Conservation (phyloP, 53 echinoderm and acorn worm species). For the Crossaster papposus region DNA sequence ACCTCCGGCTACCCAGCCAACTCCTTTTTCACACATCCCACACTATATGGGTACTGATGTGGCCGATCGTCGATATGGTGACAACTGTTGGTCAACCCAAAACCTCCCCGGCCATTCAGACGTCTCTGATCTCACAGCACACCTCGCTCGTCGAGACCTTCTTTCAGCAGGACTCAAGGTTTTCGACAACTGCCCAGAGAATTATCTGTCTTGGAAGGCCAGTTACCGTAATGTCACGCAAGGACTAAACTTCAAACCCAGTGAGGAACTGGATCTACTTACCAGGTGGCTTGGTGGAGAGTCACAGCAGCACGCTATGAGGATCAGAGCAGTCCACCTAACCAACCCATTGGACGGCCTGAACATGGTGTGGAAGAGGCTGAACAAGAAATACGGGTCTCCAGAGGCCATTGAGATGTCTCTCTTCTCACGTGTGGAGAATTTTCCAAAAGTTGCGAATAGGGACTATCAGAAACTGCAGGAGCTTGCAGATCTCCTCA, state of each 20-base stretch:
- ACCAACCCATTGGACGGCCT: slow-evolving; percentile 28
- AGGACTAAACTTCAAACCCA: slow-evolving; percentile 43
- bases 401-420: slow-evolving; percentile 49
- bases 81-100: too few relatives aligned
- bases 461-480: slow-evolving; percentile 14
- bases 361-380: slow-evolving; percentile 42
- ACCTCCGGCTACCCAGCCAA: too few relatives aligned
- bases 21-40: too few relatives aligned
- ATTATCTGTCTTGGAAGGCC: slow-evolving; percentile 63
- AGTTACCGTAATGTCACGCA: slow-evolving; percentile 52
- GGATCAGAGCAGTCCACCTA: slow-evolving; percentile 49
- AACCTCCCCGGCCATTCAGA: too few relatives aligned
- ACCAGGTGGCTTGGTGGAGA: slow-evolving; percentile 62
- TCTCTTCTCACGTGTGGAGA: slow-evolving; percentile 29
- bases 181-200: slow-evolving; percentile 68
- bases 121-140: slow-evolving; percentile 37
- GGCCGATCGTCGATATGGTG: too few relatives aligned
- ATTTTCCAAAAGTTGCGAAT: background rate
- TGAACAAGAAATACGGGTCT: slow-evolving; percentile 58
- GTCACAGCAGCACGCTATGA: slow-evolving; percentile 27
- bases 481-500: slow-evolving; percentile 48
- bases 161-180: slow-evolving; percentile 37
- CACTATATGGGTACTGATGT: too few relatives aligned
- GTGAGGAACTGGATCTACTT: slow-evolving; percentile 65
- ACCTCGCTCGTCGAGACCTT: slow-evolving; percentile 55